Conservation (phyloP, 1,140 invertebrate species). For the Chironomus tepperi region DNA sequence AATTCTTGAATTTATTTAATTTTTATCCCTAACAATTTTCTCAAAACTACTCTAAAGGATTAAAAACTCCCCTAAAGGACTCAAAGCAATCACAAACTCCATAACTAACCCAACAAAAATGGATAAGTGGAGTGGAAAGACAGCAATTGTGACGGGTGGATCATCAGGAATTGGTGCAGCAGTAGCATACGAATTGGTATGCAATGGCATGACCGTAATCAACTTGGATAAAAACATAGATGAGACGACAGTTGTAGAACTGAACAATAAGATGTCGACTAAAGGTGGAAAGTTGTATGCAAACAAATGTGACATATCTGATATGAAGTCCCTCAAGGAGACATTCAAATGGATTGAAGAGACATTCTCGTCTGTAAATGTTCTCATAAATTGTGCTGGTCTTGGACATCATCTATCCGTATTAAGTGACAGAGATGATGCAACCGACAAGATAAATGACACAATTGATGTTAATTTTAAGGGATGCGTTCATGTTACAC, state of each 20-base stretch:
- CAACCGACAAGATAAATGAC: conserved; percentile 35
- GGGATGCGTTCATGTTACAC: conserved; percentile 38
- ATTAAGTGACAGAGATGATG: conserved; percentile 32
- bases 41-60: too few species aligned
- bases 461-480: conserved; percentile 33
- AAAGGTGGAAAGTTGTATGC: conserved; percentile 34
- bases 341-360: conserved; percentile 42
- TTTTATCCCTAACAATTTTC: too few species aligned
- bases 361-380: conserved; percentile 40
- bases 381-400: conserved; percentile 46
- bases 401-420: conserved; percentile 28
- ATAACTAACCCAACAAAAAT: conserved; percentile 29
- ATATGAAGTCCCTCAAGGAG: conserved; percentile 41
- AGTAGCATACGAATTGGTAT: conserved; percentile 36
- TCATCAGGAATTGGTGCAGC: conserved; percentile 44
- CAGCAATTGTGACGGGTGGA: conserved; percentile 47
- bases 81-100: conserved; percentile 31
- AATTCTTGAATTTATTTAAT: too few species aligned
- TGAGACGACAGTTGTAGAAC: conserved; percentile 41
- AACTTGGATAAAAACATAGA: conserved; percentile 39
- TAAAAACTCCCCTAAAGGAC: too few species aligned
- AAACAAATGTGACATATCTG: conserved; percentile 43
- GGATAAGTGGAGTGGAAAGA: conserved; percentile 41
- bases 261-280: conserved; percentile 27
- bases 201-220: conserved; percentile 40